Evolutionary conservation across 1,140 invertebrate genomes (phyloP).

Genomic region (Adelges cooleyi): DNA sequence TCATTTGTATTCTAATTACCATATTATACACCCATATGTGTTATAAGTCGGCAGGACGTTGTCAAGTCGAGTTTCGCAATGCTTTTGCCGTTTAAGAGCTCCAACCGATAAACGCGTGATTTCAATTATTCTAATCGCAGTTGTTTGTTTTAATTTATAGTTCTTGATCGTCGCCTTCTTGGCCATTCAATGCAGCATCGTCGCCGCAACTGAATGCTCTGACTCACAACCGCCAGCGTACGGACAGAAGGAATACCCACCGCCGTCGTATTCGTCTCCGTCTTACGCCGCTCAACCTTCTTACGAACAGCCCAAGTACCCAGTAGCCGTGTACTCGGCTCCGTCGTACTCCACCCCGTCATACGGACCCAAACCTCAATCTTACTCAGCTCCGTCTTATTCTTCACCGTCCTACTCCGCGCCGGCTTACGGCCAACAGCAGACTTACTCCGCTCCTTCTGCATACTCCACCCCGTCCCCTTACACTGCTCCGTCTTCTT

Average conservation of each 20-base stretch:
- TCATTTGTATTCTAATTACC: no score
- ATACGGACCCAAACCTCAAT: background rate
- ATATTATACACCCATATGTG: no score
- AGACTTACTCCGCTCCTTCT: slow-evolving; percentile 26
- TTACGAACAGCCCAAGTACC: slow-evolving; percentile 20
- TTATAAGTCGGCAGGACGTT: no score
- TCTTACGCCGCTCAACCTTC: slow-evolving; percentile 7
- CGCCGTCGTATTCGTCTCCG: background rate
- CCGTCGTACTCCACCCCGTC: slow-evolving; percentile 29
- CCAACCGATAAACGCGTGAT: no score
- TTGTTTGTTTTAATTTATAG: no score
- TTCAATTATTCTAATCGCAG: no score
- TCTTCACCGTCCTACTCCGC: background rate
- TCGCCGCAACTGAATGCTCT: background rate
- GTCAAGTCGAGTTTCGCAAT: no score
- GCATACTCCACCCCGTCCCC: slow-evolving; percentile 10
- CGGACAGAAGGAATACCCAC: slow-evolving; percentile 25
- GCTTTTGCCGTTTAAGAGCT: no score
- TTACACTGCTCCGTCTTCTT: slow-evolving; percentile 29
- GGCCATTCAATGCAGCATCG: background rate
- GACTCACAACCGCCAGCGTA: background rate
- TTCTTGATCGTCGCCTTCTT: slow-evolving; percentile 2
- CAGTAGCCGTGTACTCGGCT: slow-evolving; percentile 28
- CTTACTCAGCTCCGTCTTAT: slow-evolving; percentile 31
- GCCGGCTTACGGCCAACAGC: slow-evolving; percentile 20